Percentiles rank a stretch among this genome's conserved stretches.
Conservation (phyloP, 2,113 vertebrate genomes). For the Phainopepla nitens region DNA sequence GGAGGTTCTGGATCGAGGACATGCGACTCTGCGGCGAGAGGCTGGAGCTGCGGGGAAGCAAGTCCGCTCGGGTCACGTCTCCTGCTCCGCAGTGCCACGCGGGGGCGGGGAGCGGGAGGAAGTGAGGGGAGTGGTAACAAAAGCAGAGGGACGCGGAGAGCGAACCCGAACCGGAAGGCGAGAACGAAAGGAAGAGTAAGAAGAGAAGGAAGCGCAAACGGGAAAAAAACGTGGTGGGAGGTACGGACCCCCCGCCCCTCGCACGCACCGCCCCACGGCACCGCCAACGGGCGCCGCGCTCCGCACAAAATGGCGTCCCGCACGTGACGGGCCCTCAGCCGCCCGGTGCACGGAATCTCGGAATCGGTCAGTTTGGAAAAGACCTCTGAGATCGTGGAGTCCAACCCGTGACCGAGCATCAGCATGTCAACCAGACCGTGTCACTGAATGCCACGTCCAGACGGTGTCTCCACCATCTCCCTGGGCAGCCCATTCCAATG, state of each 20-base stretch:
- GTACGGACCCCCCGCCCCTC: not conserved
- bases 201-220: not conserved
- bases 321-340: not conserved
- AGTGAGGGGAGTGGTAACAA: not conserved
- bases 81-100: slow-evolving; percentile 19
- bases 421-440: no score
- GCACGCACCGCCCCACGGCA: not conserved
- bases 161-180: not conserved
- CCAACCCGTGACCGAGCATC: not conserved
- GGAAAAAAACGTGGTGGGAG: not conserved
- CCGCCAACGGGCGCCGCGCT: not conserved
- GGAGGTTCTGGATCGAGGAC: slow-evolving; percentile 92
- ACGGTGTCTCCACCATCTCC: no score
- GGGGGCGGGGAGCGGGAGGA: not conserved
- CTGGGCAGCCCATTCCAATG: no score
- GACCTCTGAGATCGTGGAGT: rapidly evolving
- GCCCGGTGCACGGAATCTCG: rapidly evolving
- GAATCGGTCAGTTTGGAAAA: rapidly evolving
- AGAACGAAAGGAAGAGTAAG: not conserved
- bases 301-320: slow-evolving; percentile 70
- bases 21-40: slow-evolving; percentile 82
- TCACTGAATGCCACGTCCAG: not conserved
- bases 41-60: slow-evolving; percentile 68
- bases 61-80: slow-evolving; percentile 57
- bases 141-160: not conserved